Evolutionary conservation across 1,140 invertebrate species (phyloP).

Genomic region (Lithobius niger): DNA sequence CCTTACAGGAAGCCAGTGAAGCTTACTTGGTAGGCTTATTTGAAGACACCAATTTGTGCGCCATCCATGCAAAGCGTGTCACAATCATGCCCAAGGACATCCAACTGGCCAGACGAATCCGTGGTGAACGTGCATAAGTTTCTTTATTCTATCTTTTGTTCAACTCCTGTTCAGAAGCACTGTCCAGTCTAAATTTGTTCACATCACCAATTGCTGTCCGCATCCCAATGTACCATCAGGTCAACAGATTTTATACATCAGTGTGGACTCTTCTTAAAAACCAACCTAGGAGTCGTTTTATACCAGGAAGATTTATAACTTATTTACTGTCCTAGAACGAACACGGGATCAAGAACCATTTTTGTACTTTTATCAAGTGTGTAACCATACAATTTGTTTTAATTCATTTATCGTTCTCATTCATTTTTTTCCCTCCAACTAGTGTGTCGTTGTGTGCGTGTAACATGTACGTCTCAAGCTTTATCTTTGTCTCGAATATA

Average conservation of each 20-base stretch:
- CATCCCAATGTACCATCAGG: neutral
- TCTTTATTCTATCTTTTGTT: neutral
- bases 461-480: too few species aligned
- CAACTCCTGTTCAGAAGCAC: too few species aligned
- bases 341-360: conserved; percentile 6
- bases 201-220: neutral
- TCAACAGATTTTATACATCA: conserved; percentile 10
- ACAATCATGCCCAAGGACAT: conserved; percentile 31
- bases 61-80: conserved; percentile 27
- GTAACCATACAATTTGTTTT: conserved; percentile 1
- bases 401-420: too few species aligned
- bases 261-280: neutral
- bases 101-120: conserved; percentile 19
- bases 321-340: conserved; percentile 5
- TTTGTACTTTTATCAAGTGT: conserved; percentile 1
- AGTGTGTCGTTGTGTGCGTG: too few species aligned
- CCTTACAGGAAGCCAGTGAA: conserved; percentile 38
- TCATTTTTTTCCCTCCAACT: too few species aligned
- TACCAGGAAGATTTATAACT: conserved; percentile 5
- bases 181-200: too few species aligned
- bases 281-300: conserved; percentile 5
- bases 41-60: conserved; percentile 28
- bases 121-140: conserved; percentile 8
- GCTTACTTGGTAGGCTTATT: conserved; percentile 35
- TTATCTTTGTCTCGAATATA: too few species aligned